Conservation (phyloP, 2,113 vertebrate species). For the Macquaria ambigua region DNA sequence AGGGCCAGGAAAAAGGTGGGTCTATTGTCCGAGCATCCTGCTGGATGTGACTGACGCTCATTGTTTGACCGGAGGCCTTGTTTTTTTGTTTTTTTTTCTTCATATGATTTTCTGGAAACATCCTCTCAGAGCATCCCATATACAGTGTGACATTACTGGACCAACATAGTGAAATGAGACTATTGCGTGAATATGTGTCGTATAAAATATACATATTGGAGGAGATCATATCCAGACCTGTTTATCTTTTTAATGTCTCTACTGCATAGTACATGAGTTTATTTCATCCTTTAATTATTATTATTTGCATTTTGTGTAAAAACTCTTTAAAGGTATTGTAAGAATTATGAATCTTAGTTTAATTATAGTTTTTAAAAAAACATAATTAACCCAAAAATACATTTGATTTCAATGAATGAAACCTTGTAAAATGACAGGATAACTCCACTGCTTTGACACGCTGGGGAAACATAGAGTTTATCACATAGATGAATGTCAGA, state of each 20-base stretch:
- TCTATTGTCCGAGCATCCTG: constrained; percentile 95
- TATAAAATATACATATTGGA: not conserved
- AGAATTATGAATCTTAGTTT: not conserved
- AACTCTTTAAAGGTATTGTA: not conserved
- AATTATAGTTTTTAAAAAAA: not conserved
- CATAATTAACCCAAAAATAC: not conserved
- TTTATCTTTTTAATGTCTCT: not conserved
- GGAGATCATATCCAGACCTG: not conserved
- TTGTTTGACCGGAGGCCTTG: constrained; percentile 82
- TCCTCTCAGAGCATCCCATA: constrained; percentile 83
- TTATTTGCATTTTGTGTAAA: not conserved
- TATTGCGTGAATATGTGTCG: not conserved
- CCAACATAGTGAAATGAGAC: not conserved
- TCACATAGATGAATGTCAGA: not conserved
- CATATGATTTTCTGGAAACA: constrained; percentile 78
- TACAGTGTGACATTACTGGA: constrained; percentile 27
- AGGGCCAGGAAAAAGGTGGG: constrained; percentile 98
- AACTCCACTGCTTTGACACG: not conserved
- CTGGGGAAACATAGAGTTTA: not conserved
- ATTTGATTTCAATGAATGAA: not conserved
- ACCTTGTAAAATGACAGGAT: too few relatives aligned
- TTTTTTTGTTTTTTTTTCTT: constrained; percentile 49
- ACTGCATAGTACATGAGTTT: not conserved
- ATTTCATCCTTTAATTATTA: not conserved
- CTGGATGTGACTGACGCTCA: constrained; percentile 84